Percentiles rank a stretch among this genome's conserved stretches.
Evolutionary conservation across 2,797 vertebrate species (phyloP).

Genomic region (Thripadectes ignobilis): DNA sequence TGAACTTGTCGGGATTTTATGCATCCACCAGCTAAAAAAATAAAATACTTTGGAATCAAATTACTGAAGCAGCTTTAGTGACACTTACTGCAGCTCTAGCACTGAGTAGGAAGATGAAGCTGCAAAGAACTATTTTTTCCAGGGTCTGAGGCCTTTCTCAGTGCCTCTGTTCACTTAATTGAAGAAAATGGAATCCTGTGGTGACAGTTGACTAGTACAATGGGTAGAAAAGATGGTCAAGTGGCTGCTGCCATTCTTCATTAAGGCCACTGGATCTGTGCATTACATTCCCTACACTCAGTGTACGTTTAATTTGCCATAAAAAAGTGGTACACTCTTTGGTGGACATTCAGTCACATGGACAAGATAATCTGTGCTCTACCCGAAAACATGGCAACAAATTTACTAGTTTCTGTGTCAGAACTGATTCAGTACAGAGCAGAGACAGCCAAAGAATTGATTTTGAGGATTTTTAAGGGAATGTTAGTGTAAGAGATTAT

Average conservation of each 20-base stretch:
- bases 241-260: neutral
- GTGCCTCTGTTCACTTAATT: neutral
- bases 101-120: neutral
- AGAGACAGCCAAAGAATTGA: neutral
- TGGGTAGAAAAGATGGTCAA: neutral
- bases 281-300: neutral
- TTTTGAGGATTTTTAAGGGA: neutral
- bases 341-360: neutral
- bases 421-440: neutral
- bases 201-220: too few relatives aligned
- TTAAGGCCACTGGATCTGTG: fast-evolving
- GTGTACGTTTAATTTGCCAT: neutral
- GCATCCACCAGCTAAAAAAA: neutral
- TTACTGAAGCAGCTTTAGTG: neutral
- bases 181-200: neutral
- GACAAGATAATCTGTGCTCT: neutral
- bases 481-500: neutral
- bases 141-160: neutral
- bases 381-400: neutral
- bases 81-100: neutral
- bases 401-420: neutral
- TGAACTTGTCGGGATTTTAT: neutral
- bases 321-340: neutral
- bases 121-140: neutral
- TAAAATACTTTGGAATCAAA: neutral